Evolutionary conservation across 2,797 vertebrate genomes (phyloP).

Genomic region (Centroberyx gerrardi): DNA sequence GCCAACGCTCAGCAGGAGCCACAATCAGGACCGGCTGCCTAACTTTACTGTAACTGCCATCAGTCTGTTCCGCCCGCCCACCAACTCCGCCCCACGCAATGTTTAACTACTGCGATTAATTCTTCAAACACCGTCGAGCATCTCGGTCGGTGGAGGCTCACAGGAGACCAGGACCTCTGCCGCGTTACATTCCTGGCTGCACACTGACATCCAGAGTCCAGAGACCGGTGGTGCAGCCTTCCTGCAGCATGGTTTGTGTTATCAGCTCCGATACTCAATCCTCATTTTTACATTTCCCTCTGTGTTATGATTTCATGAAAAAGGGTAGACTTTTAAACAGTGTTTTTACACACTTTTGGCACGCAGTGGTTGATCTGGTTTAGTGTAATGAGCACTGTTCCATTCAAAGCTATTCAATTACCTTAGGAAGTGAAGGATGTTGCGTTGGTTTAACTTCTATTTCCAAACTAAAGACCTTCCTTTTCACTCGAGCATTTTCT

Average conservation of each 20-base stretch:
- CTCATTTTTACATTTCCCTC: too few relatives aligned
- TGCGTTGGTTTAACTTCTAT: too few relatives aligned
- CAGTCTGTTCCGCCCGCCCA: conserved; percentile 19
- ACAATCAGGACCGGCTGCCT: not conserved
- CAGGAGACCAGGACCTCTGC: not conserved
- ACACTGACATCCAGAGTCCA: conserved; percentile 74
- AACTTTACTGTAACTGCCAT: conserved; percentile 12
- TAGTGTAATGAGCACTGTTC: too few relatives aligned
- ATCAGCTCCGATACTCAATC: not conserved
- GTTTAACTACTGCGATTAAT: conserved; percentile 32
- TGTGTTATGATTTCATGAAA: too few relatives aligned
- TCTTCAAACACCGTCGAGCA: conserved; percentile 14
- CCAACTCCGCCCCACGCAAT: conserved; percentile 37
- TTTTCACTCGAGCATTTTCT: too few relatives aligned
- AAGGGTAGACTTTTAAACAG: too few relatives aligned
- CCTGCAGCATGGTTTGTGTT: not conserved
- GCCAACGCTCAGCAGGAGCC: conserved; percentile 24
- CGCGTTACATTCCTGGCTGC: conserved; percentile 30
- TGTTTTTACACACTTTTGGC: too few relatives aligned
- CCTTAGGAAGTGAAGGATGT: too few relatives aligned
- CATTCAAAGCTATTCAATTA: too few relatives aligned
- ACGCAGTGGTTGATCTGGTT: too few relatives aligned
- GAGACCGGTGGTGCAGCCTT: conserved; percentile 24
- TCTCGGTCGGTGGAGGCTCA: conserved; percentile 4
- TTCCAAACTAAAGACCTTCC: too few relatives aligned